These are phyloP conservation scores for Peromyscus attwateri DNA, from an alignment of 2,797 vertebrate species.

Conservation along the genomic window DNA sequence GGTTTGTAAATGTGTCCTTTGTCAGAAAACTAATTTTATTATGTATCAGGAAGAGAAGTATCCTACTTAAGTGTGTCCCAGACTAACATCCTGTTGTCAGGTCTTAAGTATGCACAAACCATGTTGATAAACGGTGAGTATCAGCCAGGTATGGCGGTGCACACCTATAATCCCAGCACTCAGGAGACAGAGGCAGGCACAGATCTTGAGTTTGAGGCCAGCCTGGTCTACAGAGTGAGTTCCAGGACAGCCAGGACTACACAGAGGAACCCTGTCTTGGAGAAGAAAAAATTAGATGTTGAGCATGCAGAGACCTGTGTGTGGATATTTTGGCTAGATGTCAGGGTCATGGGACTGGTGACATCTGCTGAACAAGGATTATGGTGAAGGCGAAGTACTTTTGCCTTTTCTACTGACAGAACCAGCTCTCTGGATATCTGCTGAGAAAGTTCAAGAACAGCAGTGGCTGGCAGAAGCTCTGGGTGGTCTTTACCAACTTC, in stretches of 20 bases:
- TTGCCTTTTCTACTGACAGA: constrained; percentile 87
- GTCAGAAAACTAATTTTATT: not conserved
- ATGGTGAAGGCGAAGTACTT: accelerated
- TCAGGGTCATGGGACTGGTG: not conserved
- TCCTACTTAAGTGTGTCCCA: not conserved
- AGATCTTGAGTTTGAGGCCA: not conserved
- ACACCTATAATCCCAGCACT: not conserved
- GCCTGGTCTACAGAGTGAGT: not conserved
- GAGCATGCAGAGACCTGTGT: not conserved
- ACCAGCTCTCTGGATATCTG: constrained; percentile 97
- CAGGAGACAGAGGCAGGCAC: not conserved
- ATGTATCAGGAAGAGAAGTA: not conserved
- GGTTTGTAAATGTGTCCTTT: not conserved
- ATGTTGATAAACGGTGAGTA: not conserved
- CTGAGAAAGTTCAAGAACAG: constrained; percentile 99
- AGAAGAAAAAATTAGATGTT: not conserved
- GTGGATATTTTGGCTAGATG: too few relatives aligned
- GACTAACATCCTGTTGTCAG: not conserved
- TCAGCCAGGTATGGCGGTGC: not conserved
- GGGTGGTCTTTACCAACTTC: constrained; percentile 99
- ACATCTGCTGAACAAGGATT: not conserved
- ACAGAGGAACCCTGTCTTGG: not conserved
- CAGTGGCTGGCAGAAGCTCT: constrained; percentile 98
- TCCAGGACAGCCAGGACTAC: not conserved
- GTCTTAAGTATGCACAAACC: not conserved